Evolutionary conservation across 2,888 invertebrate species (phyloP), one percentile per base, ranked within the genome.

Genomic region (Serrognathus titanus): DNA sequence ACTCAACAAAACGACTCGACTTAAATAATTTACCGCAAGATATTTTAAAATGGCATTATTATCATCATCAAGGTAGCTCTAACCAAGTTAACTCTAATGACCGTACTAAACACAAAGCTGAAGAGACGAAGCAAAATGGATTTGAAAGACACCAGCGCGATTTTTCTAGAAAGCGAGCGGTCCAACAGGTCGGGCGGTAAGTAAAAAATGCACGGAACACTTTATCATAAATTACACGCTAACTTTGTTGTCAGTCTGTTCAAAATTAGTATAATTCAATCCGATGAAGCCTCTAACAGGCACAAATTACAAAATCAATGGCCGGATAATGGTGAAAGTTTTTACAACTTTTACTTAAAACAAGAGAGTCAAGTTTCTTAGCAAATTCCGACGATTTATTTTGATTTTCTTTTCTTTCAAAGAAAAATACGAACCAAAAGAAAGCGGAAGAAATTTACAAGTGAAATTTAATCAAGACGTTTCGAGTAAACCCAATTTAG

Each of bases 141-240:
- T 45, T 64, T 53, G 36, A 69, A 69, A 51, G 73, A 76, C 48
- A 57, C 63, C 41, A 76, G 68, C 53, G 66, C 65, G 39, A 61
- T 74, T 59, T 75, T 74, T 59, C 69, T 76, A 46, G 75, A 75
- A 63, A 66, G 66, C 13, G 76, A 75, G 58, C 68, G 60, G 47
- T 48, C 47, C 6, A 53, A 63, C 36, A 63, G 53, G 55, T 68
- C 66, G 38, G 53, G 51, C 52, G 61, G 67, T 68, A 63, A 60
- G 57, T 50, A 31, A 31, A 31, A 31, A 31, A 6, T 6, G 24
- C 6, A 31, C 24, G 7, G 24, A 6, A 31, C 24, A 31, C 24
- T 4, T 31, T 31, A 31, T 31, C 24, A 5, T 7, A 31, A 31
- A 31, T 31, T 31, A 31, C 24, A 31, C 24, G 24, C 24, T 31